Evolutionary conservation across 2,113 vertebrate species (phyloP), one percentile per base, ranked within the genome.

Genomic region (Nerophis ophidion): DNA sequence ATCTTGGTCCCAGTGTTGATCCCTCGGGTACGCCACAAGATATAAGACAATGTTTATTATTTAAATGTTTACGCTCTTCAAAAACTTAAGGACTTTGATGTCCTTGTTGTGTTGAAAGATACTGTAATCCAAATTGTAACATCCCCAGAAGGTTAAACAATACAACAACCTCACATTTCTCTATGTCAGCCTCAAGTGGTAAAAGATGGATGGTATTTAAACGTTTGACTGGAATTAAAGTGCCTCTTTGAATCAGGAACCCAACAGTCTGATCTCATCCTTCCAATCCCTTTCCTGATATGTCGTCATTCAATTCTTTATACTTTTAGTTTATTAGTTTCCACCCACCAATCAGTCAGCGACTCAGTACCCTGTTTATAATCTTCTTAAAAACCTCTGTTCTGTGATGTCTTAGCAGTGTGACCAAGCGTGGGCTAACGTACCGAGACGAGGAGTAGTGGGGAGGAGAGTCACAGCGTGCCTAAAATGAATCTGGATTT

Each of bases 401-500:
- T 57, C 63, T 68, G 68, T 60, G 68, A 50, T 48, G 70, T 75
- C 78, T 86, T 68, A 76, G 73, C 71, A 34, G 77, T 71, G 69
- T 71, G 70, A 76, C 71, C 77, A 82, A 76, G 72, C 83, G 50
- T 80, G 61, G 68, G 64, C 75, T 81, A 82, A 86, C 47, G 55
- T 64, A 71, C 61, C 46, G 2, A 81, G 80, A 86, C 79, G 76
- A 66, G 63, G 61, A 57, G 42, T 65, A 44, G 42, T 50, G 50
- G 66, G 70, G 57, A 67, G 50, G 61, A 63, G 61, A 61, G 61
- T 58, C 56, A 56, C 47, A 68, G 63, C 63, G 65, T 38, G 55
- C 72, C 71, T 80, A 71, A 79, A 87, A 84, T 80, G 70, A 82
- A 83, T 84, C 78, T 70, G 72, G 77, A 82, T 83, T 80, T 84